A percentile compares a stretch with the other conserved stretches of the same genome.
Evolutionary conservation across 2,888 invertebrate genomes (phyloP).

Genomic region (Abrostola triplasia): DNA sequence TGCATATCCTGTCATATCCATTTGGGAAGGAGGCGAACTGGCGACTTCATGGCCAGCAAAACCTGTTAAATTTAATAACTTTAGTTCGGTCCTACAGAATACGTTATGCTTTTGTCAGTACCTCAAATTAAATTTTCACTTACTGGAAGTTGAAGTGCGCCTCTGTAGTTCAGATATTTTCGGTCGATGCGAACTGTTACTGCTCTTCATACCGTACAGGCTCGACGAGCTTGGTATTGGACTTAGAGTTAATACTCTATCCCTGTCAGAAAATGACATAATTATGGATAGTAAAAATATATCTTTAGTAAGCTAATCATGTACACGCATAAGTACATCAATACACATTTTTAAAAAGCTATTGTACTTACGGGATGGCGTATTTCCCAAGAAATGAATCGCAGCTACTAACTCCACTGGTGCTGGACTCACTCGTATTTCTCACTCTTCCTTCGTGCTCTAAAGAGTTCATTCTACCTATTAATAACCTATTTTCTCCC

Average conservation of each 20-base stretch:
- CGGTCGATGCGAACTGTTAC: conserved; percentile 75
- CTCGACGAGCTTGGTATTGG: conserved; percentile 96
- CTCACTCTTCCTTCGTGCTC: conserved; percentile 83
- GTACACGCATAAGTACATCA: background rate
- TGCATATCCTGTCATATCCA: conserved; percentile 93
- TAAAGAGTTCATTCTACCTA: conserved; percentile 79
- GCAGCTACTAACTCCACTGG: conserved; percentile 94
- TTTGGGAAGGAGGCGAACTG: conserved; percentile 90
- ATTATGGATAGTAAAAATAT: too few relatives aligned
- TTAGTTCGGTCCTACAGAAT: background rate
- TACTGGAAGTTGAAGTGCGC: conserved; percentile 88
- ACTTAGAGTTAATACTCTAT: conserved; percentile 93
- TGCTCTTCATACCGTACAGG: conserved; percentile 87
- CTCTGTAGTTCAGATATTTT: conserved; percentile 85
- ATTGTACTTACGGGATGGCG: conserved; percentile 85
- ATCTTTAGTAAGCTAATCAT: conserved; percentile 2
- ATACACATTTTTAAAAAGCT: background rate
- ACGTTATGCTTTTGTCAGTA: background rate
- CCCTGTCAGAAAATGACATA: conserved; percentile 78
- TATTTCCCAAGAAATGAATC: conserved; percentile 91
- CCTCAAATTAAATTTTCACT: conserved; percentile 53
- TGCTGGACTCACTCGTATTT: conserved; percentile 91
- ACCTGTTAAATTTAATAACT: conserved; percentile 62
- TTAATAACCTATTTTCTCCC: conserved; percentile 70
- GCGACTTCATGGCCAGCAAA: conserved; percentile 87